Evolutionary conservation across 1,140 invertebrate species (phyloP).

Genomic region (Glossosoma conforme): DNA sequence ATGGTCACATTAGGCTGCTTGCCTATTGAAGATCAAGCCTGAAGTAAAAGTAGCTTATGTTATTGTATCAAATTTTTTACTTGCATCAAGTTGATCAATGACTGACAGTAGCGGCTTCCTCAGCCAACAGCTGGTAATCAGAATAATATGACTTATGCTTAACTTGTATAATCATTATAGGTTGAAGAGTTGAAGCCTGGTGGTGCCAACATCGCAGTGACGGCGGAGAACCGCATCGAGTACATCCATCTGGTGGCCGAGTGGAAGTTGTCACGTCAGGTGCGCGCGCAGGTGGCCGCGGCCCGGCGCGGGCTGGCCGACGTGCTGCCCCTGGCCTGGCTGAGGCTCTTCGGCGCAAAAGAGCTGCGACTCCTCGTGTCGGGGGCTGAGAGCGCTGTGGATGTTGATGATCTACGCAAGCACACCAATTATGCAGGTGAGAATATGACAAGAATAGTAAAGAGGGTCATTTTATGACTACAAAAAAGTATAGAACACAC

Average conservation of each 20-base stretch:
- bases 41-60: too few relatives aligned
- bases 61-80: too few relatives aligned
- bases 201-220: slow-evolving; percentile 86
- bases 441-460: too few relatives aligned
- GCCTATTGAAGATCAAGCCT: too few relatives aligned
- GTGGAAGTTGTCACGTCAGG: slow-evolving; percentile 82
- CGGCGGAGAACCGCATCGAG: slow-evolving; percentile 87
- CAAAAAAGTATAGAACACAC: too few relatives aligned
- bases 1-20: too few relatives aligned
- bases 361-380: slow-evolving; percentile 94
- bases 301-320: slow-evolving; percentile 83
- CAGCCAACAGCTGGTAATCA: too few relatives aligned
- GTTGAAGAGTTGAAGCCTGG: slow-evolving; percentile 86
- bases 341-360: slow-evolving; percentile 91
- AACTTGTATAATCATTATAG: too few relatives aligned
- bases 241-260: slow-evolving; percentile 96
- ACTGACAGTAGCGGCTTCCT: too few relatives aligned
- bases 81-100: too few relatives aligned
- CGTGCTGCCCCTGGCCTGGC: slow-evolving; percentile 85
- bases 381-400: slow-evolving; percentile 87
- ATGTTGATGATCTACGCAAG: slow-evolving; percentile 80
- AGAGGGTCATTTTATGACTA: too few relatives aligned
- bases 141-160: too few relatives aligned
- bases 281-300: slow-evolving; percentile 77
- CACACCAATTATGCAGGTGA: slow-evolving; percentile 77